Conservation (phyloP, 2,888 invertebrate species). For the Perithous albicinctus region DNA sequence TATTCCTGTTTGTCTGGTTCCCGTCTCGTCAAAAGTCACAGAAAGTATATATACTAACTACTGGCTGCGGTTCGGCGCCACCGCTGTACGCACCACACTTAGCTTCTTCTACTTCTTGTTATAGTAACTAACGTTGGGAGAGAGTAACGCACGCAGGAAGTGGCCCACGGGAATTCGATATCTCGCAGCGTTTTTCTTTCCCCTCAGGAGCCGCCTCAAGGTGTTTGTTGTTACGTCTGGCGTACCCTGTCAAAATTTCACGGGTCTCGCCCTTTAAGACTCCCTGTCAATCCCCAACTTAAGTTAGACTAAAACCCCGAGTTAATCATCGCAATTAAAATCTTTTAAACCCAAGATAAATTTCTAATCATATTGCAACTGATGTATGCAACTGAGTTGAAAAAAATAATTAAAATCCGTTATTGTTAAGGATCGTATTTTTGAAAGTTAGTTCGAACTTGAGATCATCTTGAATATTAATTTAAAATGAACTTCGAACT, state of each 20-base stretch:
- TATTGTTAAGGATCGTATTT: no score
- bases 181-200: background rate
- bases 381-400: no score
- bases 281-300: background rate
- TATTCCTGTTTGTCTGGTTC: background rate
- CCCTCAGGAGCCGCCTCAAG: conserved; percentile 61
- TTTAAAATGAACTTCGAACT: no score
- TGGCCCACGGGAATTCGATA: conserved; percentile 24
- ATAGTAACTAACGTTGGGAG: background rate
- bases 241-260: conserved; percentile 22
- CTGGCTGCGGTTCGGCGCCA: conserved; percentile 9
- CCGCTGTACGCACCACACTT: background rate
- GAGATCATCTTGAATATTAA: no score
- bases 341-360: no score
- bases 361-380: no score
- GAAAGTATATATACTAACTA: background rate
- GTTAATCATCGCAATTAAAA: no score
- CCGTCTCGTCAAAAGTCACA: background rate
- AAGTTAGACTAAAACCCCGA: background rate
- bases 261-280: background rate
- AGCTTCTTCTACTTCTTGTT: conserved; percentile 7
- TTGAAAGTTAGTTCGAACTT: no score
- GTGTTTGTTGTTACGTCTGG: conserved; percentile 80
- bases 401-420: no score
- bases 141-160: conserved; percentile 21